Evolutionary conservation across 2,113 vertebrate species (phyloP), one percentile per base, ranked within the genome.

Genomic region (Notarius lentiginosus): DNA sequence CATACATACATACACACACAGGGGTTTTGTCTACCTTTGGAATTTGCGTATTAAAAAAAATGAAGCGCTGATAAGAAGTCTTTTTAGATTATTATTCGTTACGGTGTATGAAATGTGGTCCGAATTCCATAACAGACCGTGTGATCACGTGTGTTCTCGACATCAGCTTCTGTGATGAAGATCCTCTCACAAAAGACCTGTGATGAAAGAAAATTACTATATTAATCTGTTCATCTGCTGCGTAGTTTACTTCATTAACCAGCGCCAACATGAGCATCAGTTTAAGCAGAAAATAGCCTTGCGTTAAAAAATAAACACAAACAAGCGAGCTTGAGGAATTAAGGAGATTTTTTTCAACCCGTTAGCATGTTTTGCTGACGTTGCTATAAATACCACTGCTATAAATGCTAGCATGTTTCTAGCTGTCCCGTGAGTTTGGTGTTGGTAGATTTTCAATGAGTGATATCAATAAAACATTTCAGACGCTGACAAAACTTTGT

Each of bases 1-100:
- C 73, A 87, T 76, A 75, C 81, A 77, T 51, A 89, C 86, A 89
- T 86, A 86, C n/a, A 8, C 53, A 10, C 83, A 85, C 34, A 51
- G 72, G 20, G 53, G 73, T 58, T 34, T 79, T 55, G 58, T 30
- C 14, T 27, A 79, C n/a, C 15, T 34, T 11, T 79, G 77, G 55
- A 79, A 79, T 79, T 79, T 79, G 27, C 9, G 24, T 79, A 55
- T 7, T 1, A 75, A 41, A 72, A 41, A 72, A 49, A 49, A 22
- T 75, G 18, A 72, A 4, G 4, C 49, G 22, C 18, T 10, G 18
- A 41, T 41, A 72, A 41, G 30, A 49, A 20, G 58, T 18, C 24
- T 22, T 65, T 68, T 75, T 47, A 24, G 18, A 22, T 22, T 11
- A 49, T 75, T 47, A 47, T 7, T 14, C 47, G 1, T 76, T 10